phyloP scores from a whole-genome alignment of 2,113 vertebrate species.

The Phalacrocorax brasilianus region DNA sequence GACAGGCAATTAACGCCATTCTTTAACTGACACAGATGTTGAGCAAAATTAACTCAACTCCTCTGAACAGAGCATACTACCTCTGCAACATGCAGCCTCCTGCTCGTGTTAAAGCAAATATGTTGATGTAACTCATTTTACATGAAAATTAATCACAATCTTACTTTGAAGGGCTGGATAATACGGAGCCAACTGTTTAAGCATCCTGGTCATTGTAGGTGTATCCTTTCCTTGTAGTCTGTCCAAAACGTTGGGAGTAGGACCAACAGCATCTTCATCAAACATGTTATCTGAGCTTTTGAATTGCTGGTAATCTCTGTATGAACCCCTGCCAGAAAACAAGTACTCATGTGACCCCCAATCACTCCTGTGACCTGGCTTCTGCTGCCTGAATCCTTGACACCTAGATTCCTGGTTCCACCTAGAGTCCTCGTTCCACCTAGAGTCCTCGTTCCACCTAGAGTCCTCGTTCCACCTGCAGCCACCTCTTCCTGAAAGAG shows the following conservation, averaged over 20 bases:
- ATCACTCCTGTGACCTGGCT: neutral
- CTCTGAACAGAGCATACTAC: neutral
- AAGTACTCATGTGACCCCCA: neutral
- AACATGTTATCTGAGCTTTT: neutral
- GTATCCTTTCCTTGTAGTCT: neutral
- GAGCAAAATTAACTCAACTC: neutral
- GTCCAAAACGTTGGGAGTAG: neutral
- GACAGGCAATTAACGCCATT: neutral
- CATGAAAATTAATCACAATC: neutral
- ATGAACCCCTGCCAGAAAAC: neutral
- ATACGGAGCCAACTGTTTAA: neutral
- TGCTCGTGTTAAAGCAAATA: neutral
- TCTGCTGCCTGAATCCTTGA: conserved; percentile 2
- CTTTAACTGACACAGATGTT: neutral
- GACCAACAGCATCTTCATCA: neutral
- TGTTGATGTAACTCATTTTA: neutral
- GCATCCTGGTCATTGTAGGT: neutral
- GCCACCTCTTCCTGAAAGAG: neutral
- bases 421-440: neutral
- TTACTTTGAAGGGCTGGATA: conserved; percentile 55
- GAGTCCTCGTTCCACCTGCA: neutral
- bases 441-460: neutral
- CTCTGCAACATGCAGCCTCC: neutral
- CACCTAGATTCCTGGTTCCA: neutral
- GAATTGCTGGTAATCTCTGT: neutral